These are phyloP conservation scores for Neosilurus mollespiculum DNA, from an alignment of 2,797 vertebrate genomes.

Conservation along the genomic window DNA sequence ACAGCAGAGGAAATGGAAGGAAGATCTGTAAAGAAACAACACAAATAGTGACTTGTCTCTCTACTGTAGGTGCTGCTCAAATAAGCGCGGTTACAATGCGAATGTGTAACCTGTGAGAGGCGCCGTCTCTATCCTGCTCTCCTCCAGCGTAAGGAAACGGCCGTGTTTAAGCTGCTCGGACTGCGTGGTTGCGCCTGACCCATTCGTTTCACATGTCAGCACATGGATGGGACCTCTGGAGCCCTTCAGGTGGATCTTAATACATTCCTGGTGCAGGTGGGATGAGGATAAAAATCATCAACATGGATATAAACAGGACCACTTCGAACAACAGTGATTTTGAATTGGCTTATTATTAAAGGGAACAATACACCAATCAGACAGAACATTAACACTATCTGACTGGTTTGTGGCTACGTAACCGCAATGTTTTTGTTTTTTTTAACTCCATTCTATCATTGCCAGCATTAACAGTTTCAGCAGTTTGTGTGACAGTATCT, in stretches of 20 bases:
- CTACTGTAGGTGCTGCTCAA: not conserved
- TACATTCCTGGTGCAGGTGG: slow-evolving; percentile 72
- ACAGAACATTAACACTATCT: too few species aligned
- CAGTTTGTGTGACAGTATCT: too few species aligned
- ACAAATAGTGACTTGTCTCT: not conserved
- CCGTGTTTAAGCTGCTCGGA: slow-evolving; percentile 20
- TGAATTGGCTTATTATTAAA: not conserved
- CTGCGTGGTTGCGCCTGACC: not conserved
- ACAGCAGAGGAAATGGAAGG: slow-evolving; percentile 41
- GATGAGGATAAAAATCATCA: not conserved
- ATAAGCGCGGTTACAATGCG: too few species aligned
- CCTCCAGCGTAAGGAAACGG: slow-evolving; percentile 63
- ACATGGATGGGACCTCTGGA: slow-evolving; percentile 82
- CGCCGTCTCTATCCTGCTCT: slow-evolving; percentile 63
- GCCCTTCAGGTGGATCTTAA: slow-evolving; percentile 85
- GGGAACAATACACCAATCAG: too few species aligned
- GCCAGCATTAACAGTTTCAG: too few species aligned
- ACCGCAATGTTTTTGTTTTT: too few species aligned
- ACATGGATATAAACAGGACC: not conserved
- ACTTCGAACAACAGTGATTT: not conserved
- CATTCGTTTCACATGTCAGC: slow-evolving; percentile 77
- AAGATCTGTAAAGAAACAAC: slow-evolving; percentile 50
- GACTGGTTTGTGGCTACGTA: too few species aligned
- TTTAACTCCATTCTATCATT: too few species aligned
- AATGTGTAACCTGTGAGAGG: slow-evolving; percentile 51